These are phyloP conservation scores for Antennarius maculatus DNA, from an alignment of 2,797 vertebrate species.

Conservation along the genomic window DNA sequence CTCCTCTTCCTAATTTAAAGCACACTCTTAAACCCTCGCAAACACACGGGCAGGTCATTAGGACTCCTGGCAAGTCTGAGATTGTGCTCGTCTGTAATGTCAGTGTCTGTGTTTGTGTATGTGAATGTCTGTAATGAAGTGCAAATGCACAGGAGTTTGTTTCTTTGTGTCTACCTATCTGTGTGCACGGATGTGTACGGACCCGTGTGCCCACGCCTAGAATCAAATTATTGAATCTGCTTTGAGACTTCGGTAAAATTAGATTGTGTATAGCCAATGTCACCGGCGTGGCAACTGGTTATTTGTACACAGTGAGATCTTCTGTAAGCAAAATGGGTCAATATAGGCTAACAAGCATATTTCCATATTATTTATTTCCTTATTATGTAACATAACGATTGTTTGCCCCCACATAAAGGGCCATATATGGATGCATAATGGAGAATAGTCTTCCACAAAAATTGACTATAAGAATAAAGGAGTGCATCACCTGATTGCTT, in stretches of 20 bases:
- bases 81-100: slow-evolving; percentile 18
- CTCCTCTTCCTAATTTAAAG: slow-evolving; percentile 75
- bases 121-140: slow-evolving; percentile 4
- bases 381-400: background rate
- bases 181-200: slow-evolving; percentile 1
- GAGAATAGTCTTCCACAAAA: too few species aligned
- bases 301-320: slow-evolving; percentile 5
- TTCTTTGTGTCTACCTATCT: slow-evolving; percentile 4
- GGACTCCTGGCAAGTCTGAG: slow-evolving; percentile 38
- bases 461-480: too few species aligned
- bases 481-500: background rate
- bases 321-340: background rate
- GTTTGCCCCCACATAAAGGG: too few species aligned
- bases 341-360: background rate
- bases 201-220: slow-evolving; percentile 4
- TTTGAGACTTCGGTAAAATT: slow-evolving; percentile 45
- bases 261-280: slow-evolving; percentile 30
- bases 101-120: slow-evolving; percentile 6
- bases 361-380: background rate
- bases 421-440: too few species aligned
- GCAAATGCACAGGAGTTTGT: background rate
- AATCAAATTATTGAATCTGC: slow-evolving; percentile 49
- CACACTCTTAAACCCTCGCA: slow-evolving; percentile 68
- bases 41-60: slow-evolving; percentile 68
- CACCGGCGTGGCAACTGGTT: slow-evolving; percentile 7